Evolutionary conservation across 2,888 invertebrate genomes (phyloP), one percentile per base, ranked within the genome.

Genomic region (Elysia crispata): DNA sequence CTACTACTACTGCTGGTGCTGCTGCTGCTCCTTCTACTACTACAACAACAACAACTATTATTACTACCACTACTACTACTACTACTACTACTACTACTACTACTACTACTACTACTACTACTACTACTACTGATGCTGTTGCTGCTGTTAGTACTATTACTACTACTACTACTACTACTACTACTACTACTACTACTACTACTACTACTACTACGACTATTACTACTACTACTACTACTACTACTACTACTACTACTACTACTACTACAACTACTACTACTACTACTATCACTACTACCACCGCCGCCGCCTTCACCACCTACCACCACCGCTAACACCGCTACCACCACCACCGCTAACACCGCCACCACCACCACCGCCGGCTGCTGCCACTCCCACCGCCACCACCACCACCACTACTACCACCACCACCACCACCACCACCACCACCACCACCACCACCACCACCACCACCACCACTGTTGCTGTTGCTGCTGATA

Each of bases 181-280:
- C 66, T 76, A 30, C 76, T 64, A 66, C 66, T 66, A 33, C 76
- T 31, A 66, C 76, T 76, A 33, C 76, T 76, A 66, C 76, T 76
- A n/a, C n/a, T n/a, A n/a, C n/a, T n/a, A n/a, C n/a, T n/a, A n/a
- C n/a, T n/a, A n/a, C n/a, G n/a, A n/a, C 33, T 54, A 67, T 66
- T 66, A 66, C 66, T 66, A 66, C 76, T 23, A 76, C 76, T 66
- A 76, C 76, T 76, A 76, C 76, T 76, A 66, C 76, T 76, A 76
- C 76, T 76, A 76, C 76, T 66, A 66, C 76, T 76, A 66, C 76
- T 66, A 66, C 76, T 76, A 76, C 76, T 66, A 76, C 76, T 76
- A 76, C 76, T 76, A 76, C 76, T 76, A 76, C 76, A 67, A 33
- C 76, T 66, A 76, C 76, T 76, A 76, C 76, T 66, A 76, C 76